These are phyloP conservation scores for Lutraria lutraria DNA, from an alignment of 2,888 invertebrate genomes.

Conservation along the genomic window DNA sequence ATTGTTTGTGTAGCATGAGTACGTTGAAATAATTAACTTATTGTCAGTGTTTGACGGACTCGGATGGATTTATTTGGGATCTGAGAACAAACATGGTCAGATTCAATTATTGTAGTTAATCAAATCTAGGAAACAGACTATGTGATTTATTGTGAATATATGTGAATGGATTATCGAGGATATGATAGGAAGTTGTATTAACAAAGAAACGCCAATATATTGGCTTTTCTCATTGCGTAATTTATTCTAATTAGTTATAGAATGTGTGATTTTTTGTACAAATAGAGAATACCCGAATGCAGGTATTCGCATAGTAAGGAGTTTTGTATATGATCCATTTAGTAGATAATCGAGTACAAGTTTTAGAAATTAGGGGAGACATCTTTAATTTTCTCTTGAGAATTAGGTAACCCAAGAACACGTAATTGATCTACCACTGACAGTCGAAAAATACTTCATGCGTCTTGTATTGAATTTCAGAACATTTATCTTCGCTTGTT, in stretches of 20 bases:
- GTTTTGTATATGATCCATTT: too few species aligned
- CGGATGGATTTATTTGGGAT: neutral
- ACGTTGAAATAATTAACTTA: neutral
- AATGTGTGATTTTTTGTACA: too few species aligned
- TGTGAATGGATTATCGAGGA: neutral
- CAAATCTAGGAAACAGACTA: neutral
- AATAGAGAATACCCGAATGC: too few species aligned
- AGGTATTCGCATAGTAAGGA: too few species aligned
- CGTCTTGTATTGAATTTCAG: neutral
- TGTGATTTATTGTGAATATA: constrained; percentile 1
- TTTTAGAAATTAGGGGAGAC: neutral
- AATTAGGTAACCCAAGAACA: neutral
- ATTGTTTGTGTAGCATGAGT: neutral
- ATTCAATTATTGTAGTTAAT: neutral
- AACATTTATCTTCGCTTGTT: neutral
- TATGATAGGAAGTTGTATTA: neutral
- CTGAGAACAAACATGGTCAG: neutral
- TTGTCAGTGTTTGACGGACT: neutral
- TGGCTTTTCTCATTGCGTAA: too few species aligned
- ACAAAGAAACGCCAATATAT: neutral
- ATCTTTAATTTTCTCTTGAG: constrained; percentile 18
- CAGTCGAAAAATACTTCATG: neutral
- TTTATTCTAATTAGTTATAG: too few species aligned
- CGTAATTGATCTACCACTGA: constrained; percentile 7
- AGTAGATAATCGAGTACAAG: too few species aligned